These are phyloP conservation scores for Gracilinanus agilis DNA, from an alignment of 2,113 vertebrate species.

Conservation along the genomic window DNA sequence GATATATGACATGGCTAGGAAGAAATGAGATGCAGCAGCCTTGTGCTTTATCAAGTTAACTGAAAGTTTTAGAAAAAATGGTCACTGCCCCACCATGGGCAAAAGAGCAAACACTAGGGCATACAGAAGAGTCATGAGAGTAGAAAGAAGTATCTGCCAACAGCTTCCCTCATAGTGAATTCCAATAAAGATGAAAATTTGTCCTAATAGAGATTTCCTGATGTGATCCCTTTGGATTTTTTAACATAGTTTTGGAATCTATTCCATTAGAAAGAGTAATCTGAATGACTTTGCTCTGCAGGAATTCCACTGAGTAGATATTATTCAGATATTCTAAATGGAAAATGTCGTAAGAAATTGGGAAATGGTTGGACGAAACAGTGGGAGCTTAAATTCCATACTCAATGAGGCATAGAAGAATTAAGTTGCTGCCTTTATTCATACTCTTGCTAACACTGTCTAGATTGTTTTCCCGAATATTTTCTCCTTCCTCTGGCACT, in stretches of 20 bases:
- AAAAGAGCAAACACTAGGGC: fast-evolving
- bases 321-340: not conserved
- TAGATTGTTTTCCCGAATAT: not conserved
- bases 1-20: not conserved
- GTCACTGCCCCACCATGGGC: not conserved
- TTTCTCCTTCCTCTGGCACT: not conserved
- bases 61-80: not conserved
- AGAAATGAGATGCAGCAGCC: not conserved
- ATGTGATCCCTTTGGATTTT: not conserved
- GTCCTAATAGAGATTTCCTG: not conserved
- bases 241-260: not conserved
- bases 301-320: constrained; percentile 5
- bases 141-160: not conserved
- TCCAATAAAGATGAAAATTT: not conserved
- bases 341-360: constrained; percentile 24
- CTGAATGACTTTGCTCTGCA: constrained; percentile 32
- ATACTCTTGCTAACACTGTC: not conserved
- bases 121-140: not conserved
- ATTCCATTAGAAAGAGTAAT: not conserved
- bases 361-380: not conserved
- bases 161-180: not conserved
- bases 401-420: not conserved
- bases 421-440: not conserved
- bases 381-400: not conserved
- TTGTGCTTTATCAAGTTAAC: not conserved